Evolutionary conservation across 2,113 vertebrate genomes (phyloP).

Genomic region (Nymphicus hollandicus): DNA sequence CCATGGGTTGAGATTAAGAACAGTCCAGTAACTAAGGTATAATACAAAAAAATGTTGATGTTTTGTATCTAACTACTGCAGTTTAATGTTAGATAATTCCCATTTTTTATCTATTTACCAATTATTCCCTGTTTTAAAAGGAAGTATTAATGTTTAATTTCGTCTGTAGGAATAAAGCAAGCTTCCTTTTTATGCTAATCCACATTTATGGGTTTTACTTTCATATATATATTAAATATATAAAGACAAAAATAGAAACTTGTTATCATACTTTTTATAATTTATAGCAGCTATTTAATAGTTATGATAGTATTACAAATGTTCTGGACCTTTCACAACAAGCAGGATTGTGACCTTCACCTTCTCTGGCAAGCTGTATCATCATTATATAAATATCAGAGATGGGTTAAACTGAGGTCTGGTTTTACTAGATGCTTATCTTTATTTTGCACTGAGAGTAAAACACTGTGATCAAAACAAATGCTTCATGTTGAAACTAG

Average conservation of each 20-base stretch:
- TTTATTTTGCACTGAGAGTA: conserved; percentile 14
- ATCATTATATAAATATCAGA: neutral
- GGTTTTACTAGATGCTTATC: conserved; percentile 50
- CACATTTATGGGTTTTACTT: neutral
- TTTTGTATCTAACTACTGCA: neutral
- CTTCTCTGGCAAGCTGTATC: conserved; percentile 4
- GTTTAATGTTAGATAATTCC: neutral
- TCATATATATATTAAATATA: neutral
- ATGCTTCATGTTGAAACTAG: conserved; percentile 33
- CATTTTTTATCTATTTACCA: neutral
- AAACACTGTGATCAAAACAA: conserved; percentile 20
- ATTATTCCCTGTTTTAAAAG: neutral
- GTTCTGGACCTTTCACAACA: neutral
- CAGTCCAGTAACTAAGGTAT: neutral
- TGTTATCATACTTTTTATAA: neutral
- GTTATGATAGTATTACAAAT: neutral
- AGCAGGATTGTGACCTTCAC: neutral
- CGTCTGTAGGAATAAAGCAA: neutral
- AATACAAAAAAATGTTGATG: neutral
- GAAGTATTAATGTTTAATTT: neutral
- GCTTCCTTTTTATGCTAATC: neutral
- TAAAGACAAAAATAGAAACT: neutral
- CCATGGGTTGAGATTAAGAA: neutral
- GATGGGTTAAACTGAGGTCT: conserved; percentile 22
- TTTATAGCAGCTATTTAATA: neutral